A percentile compares a stretch with the other conserved stretches of the same genome.
Conservation (phyloP, 2,113 vertebrate species). For the Dryoscopus gambensis region DNA sequence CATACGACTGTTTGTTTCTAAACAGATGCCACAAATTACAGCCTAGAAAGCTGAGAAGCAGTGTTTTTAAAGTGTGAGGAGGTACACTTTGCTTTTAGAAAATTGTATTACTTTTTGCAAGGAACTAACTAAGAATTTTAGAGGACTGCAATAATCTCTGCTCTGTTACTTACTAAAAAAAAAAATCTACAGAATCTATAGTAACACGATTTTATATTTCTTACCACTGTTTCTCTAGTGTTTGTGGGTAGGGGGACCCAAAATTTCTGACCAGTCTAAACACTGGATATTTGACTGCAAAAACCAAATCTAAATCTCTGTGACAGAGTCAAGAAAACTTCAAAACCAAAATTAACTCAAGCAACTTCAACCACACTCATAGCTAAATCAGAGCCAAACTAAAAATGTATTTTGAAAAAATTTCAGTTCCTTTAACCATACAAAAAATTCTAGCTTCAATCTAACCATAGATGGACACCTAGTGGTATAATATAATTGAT, state of each 20-base stretch:
- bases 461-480: neutral
- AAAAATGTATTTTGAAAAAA: neutral
- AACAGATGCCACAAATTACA: neutral
- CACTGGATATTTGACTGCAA: neutral
- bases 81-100: neutral
- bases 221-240: neutral
- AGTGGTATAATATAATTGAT: neutral
- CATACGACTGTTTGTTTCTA: neutral
- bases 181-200: neutral
- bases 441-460: neutral
- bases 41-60: neutral
- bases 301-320: neutral
- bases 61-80: neutral
- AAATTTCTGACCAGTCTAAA: neutral
- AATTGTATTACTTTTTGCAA: neutral
- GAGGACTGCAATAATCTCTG: neutral
- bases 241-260: neutral
- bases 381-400: neutral
- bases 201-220: neutral
- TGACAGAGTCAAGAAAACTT: neutral
- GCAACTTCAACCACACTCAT: neutral
- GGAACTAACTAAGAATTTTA: neutral
- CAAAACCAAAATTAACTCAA: neutral
- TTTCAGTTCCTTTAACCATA: neutral
- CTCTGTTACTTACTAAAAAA: neutral